Evolutionary conservation across 2,113 vertebrate genomes (phyloP).

Genomic region (Grammomys surdaster): DNA sequence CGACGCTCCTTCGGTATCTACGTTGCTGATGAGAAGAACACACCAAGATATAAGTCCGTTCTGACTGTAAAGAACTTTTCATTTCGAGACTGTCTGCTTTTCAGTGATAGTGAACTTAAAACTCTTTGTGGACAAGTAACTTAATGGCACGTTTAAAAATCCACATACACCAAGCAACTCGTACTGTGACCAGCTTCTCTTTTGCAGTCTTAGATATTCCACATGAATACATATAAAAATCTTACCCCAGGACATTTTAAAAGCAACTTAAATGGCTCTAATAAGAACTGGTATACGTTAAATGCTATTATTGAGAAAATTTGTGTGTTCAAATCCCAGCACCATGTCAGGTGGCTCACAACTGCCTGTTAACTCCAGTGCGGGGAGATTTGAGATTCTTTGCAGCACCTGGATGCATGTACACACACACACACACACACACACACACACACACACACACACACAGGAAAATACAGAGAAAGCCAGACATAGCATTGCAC

Average conservation of each 20-base stretch:
- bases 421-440: neutral
- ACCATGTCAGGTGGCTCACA: neutral
- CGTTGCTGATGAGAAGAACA: neutral
- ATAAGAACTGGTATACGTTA: slow-evolving; percentile 27
- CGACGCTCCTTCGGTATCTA: neutral
- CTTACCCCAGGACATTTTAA: neutral
- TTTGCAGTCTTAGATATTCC: neutral
- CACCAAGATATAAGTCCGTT: neutral
- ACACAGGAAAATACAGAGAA: neutral
- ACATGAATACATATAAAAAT: slow-evolving; percentile 22
- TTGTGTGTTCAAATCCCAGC: neutral
- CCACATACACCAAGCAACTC: neutral
- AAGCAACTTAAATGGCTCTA: neutral
- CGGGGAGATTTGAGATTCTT: neutral
- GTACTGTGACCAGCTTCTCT: neutral
- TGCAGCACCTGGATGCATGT: neutral
- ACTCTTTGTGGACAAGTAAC: neutral
- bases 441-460: neutral
- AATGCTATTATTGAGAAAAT: slow-evolving; percentile 8
- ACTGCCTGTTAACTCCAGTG: neutral
- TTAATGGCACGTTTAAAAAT: neutral
- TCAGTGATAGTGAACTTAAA: neutral
- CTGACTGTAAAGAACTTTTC: neutral
- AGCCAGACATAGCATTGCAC: neutral
- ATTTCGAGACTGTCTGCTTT: neutral